Conservation (phyloP, 2,797 vertebrate genomes). For the Cryptoprocta ferox region DNA sequence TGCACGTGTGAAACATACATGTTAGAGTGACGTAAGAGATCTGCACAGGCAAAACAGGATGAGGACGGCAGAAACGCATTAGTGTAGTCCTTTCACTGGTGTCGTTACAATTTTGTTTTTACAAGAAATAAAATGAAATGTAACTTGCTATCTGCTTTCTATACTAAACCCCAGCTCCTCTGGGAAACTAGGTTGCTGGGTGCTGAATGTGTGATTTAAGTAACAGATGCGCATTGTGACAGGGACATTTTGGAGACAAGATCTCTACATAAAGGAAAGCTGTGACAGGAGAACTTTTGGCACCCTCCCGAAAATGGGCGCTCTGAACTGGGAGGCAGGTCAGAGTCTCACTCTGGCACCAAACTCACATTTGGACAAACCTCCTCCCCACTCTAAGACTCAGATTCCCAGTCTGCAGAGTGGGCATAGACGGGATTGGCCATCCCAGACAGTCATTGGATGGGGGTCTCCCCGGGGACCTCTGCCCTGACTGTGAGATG, state of each 20-base stretch:
- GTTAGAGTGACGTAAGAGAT: neutral
- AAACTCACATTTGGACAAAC: neutral
- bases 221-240: neutral
- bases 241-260: neutral
- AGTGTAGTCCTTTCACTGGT: neutral
- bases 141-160: neutral
- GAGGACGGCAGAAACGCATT: neutral
- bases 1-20: neutral
- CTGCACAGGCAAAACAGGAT: neutral
- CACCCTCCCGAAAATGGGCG: neutral
- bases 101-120: neutral
- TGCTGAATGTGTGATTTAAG: neutral
- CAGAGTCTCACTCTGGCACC: neutral
- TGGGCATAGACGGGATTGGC: neutral
- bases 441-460: neutral
- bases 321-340: neutral
- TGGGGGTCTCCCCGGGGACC: neutral
- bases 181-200: neutral
- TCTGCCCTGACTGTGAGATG: neutral
- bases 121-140: neutral
- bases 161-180: neutral
- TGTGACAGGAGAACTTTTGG: neutral
- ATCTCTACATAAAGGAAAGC: neutral
- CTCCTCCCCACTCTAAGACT: neutral
- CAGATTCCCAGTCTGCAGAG: neutral